Evolutionary conservation across 1,140 invertebrate genomes (phyloP), one percentile per base, ranked within the genome.

Genomic region (Lepidotrigona ventralis): DNA sequence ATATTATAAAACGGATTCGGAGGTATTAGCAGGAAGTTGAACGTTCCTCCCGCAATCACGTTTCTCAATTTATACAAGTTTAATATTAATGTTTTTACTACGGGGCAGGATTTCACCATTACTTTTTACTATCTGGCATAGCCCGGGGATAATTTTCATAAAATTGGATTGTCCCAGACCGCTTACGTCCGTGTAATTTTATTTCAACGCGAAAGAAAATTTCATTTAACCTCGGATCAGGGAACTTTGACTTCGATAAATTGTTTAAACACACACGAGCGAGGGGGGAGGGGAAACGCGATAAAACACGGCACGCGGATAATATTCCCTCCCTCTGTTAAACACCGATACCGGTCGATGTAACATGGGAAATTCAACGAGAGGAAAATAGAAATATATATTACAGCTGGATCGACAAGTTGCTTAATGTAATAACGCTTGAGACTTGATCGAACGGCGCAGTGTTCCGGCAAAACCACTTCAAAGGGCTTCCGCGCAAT

Each of bases 371-470:
- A 58, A 54, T 73, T 54, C 11, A 4, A 12, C 19, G 64, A 74
- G 60, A 58, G 2, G 6, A 79, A 79, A 66, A 71, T 60, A 46
- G 58, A 75, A 11, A 21, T 51, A 46, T 12, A 9, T 14, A 26
- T 79, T 56, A 56, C 21, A 46, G 12, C 23, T 14, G 15, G 19
- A 80, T 19, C 21, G 33, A 17, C 54, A 33, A 33, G 26, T 64
- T 33, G 23, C 46, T 73, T 80, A 73, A 80, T 53, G 15, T 63
- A 80, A 73, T 74, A 64, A 29, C 39, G 70, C 60, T 80, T 33
- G 56, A 80, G 33, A 73, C 26, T 12, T 26, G 56, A 53, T 80
- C 56, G 73, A 29, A 73, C 54, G 21, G 19, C 2, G 26, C 46
- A 53, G 23, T 29, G 46, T 73, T 74, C 58, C 9, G 21, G 17